Conservation (phyloP, 2,888 invertebrate species). For the Rutpela maculata region DNA sequence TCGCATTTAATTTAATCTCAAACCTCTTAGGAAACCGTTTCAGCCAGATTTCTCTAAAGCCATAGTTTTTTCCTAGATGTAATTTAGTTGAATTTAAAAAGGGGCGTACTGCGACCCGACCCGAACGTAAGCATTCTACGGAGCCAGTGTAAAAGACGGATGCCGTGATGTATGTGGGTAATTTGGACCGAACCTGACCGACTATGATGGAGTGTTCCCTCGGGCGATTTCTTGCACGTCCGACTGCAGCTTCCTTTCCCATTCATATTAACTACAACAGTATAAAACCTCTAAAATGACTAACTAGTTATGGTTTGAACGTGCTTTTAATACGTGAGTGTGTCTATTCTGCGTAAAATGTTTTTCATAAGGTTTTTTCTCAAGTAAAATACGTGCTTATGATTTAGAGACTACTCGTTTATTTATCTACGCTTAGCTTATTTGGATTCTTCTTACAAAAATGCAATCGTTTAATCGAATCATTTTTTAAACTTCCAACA, state of each 20-base stretch:
- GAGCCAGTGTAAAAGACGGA: constrained; percentile 63
- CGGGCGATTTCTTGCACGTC: constrained; percentile 65
- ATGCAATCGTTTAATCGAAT: too few species aligned
- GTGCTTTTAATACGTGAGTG: not conserved
- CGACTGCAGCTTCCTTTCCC: constrained; percentile 52
- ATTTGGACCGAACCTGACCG: constrained; percentile 69
- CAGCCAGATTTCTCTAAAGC: constrained; percentile 21
- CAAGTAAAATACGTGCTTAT: too few species aligned
- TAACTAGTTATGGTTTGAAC: constrained; percentile 38
- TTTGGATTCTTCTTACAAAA: too few species aligned
- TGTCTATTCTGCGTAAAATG: not conserved
- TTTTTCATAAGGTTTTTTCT: not conserved
- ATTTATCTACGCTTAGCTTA: too few species aligned
- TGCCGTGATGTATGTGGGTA: constrained; percentile 69
- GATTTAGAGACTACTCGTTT: too few species aligned
- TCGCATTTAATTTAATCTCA: constrained; percentile 20
- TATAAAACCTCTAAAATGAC: constrained; percentile 48
- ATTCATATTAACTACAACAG: constrained; percentile 58
- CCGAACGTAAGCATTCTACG: constrained; percentile 61
- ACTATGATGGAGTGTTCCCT: constrained; percentile 69
- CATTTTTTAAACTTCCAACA: too few species aligned
- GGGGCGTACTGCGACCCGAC: constrained; percentile 33
- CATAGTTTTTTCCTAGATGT: constrained; percentile 22
- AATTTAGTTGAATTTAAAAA: constrained; percentile 22
- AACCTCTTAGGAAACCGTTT: not conserved